Base-by-base conservation (phyloP, 1,140 invertebrate species). In the Hycleus phaleratus region DNA sequence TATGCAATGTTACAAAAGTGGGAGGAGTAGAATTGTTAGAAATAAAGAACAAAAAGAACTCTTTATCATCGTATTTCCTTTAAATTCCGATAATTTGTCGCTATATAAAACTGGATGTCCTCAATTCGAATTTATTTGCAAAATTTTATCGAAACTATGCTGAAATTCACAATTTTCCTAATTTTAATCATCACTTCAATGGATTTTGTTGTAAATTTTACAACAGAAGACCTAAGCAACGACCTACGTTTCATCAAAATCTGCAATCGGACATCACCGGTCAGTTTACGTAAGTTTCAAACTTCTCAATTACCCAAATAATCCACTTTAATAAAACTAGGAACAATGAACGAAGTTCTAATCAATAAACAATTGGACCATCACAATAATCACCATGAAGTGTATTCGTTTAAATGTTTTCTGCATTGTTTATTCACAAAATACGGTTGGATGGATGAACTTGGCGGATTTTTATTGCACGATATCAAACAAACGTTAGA, bases 371-470 rank as follows among this genome's bases (percentile, higher is more conserved):
- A 69, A 44, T 40, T 67, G 46, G 38, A 26, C 3, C 4, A 25
- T 3, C 9, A 9, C 11, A 51, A 18, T 18, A 18, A 52, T 26
- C 58, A 54, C 3, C 59, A 46, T 4, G 59, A 63, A 24, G 59
- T 63, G 1, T 60, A 46, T 8, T 51, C 58, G 8, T 67, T 69
- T 46, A 67, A 67, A 46, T 69, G 68, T 55, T 69, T 69, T 43
- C 44, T 69, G 5, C 62, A 66, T 45, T 69, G 68, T 49, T 59
- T 69, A 9, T 64, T 69, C 38, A 65, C 56, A 2, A 67, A 68
- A 56, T 69, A 69, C 40, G 68, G 66, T 9, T 69, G 68, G 68
- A 69, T 69, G 68, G 68, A 69, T 46, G 60, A 63, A 42, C 64
- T 66, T 26, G 68, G 66, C 2, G 68, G 68, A 4, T 68, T 68